A percentile compares a stretch with the other conserved stretches of the same genome.
These are phyloP conservation scores for Gymnopithys bicolor DNA, from an alignment of 2,797 vertebrate genomes.

Conservation along the genomic window DNA sequence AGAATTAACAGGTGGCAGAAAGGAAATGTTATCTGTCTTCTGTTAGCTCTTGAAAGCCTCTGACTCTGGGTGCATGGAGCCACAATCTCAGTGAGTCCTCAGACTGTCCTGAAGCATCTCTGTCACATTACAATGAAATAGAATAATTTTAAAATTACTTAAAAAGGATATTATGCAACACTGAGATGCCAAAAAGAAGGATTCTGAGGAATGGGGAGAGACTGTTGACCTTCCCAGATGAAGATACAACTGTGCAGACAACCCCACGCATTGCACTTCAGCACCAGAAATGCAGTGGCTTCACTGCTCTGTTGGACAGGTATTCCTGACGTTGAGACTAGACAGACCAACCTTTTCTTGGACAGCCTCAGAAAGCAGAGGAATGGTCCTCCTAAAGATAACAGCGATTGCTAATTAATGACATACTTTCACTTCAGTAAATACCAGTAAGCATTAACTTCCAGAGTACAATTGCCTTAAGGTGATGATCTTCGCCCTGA, in stretches of 20 bases:
- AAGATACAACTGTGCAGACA: neutral
- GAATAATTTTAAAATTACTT: neutral
- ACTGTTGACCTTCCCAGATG: neutral
- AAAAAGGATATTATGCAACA: neutral
- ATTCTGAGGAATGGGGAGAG: neutral
- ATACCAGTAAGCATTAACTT: neutral
- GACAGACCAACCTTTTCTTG: neutral
- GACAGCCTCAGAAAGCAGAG: neutral
- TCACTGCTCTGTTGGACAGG: neutral
- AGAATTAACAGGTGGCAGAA: conserved; percentile 67
- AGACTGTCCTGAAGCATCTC: neutral
- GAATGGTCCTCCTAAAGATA: neutral
- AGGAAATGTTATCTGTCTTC: conserved; percentile 63
- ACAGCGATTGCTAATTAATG: neutral
- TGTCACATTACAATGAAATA: neutral
- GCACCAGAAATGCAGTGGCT: neutral
- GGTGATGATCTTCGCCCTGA: neutral
- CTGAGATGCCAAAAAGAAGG: neutral
- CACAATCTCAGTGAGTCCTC: neutral
- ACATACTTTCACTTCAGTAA: neutral
- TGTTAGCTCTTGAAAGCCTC: conserved; percentile 44
- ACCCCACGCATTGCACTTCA: neutral
- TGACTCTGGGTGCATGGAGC: neutral
- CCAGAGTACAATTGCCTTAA: neutral
- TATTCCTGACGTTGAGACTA: accelerated